phyloP scores from a whole-genome alignment of 2,888 invertebrate genomes.

The Drosophila demipolita region DNA sequence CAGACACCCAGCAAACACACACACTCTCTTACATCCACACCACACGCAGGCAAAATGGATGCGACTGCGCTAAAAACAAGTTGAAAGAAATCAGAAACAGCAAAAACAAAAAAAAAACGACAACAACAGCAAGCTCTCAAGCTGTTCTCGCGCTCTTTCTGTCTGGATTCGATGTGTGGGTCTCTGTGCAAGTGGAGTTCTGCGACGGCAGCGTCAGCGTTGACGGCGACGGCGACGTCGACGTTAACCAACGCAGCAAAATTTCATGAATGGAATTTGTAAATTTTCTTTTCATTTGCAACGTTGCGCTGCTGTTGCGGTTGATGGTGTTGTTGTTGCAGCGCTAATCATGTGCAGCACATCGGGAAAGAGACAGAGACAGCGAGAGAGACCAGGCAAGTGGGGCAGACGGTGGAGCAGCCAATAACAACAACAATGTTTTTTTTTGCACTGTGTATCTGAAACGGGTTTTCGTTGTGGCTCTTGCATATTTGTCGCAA shows the following conservation, averaged over 20 bases:
- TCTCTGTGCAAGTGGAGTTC: slow-evolving; percentile 57
- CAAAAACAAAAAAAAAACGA: slow-evolving; percentile 6
- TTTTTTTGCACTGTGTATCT: slow-evolving; percentile 48
- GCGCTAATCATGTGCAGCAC: slow-evolving; percentile 74
- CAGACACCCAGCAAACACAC: slow-evolving; percentile 40
- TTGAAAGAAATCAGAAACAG: slow-evolving; percentile 20
- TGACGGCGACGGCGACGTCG: slow-evolving; percentile 21
- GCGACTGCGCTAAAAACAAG: slow-evolving; percentile 44
- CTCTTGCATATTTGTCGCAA: slow-evolving; percentile 55
- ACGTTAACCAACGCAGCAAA: slow-evolving; percentile 69
- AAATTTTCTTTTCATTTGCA: slow-evolving; percentile 83
- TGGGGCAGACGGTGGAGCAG: slow-evolving; percentile 60
- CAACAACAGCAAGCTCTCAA: slow-evolving; percentile 24
- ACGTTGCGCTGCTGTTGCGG: slow-evolving; percentile 46
- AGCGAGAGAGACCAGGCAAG: slow-evolving; percentile 56
- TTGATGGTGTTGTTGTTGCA: slow-evolving; percentile 36
- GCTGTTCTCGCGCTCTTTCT: slow-evolving; percentile 38
- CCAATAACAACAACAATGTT: slow-evolving; percentile 53
- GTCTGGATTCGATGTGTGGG: slow-evolving; percentile 37
- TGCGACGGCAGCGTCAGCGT: slow-evolving; percentile 1
- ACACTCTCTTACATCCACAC: slow-evolving; percentile 12
- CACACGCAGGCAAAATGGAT: slow-evolving; percentile 20
- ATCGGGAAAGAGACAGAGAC: slow-evolving; percentile 35
- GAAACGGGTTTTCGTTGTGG: slow-evolving; percentile 65
- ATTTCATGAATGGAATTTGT: slow-evolving; percentile 85